These are phyloP conservation scores for Caenorhabditis panamensis DNA, from an alignment of 2,888 invertebrate species.

Conservation along the genomic window DNA sequence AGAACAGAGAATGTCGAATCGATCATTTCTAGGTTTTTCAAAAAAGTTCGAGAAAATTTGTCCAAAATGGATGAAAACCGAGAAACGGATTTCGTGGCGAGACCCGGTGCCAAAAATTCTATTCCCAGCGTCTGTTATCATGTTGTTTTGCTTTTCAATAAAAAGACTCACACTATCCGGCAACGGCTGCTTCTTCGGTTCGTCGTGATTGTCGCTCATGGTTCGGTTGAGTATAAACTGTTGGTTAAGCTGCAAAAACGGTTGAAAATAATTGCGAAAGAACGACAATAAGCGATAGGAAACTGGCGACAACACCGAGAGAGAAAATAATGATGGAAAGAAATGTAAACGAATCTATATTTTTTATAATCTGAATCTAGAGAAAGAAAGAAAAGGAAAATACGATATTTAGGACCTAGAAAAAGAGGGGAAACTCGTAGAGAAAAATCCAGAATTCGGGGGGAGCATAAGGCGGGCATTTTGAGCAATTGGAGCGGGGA, in stretches of 20 bases:
- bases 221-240: constrained; percentile 7
- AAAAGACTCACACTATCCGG: constrained; percentile 37
- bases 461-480: not conserved
- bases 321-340: not conserved
- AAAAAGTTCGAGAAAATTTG: too few species aligned
- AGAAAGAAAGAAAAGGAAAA: constrained; percentile 13
- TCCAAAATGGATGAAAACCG: too few species aligned
- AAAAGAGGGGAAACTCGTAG: constrained; percentile 14
- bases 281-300: not conserved
- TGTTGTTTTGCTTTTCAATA: too few species aligned
- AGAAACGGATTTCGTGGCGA: too few species aligned
- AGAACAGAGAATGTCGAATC: too few species aligned
- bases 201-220: constrained; percentile 26
- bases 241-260: not conserved
- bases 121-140: too few species aligned
- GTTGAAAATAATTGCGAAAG: not conserved
- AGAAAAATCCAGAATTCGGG: not conserved
- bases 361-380: not conserved
- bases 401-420: not conserved
- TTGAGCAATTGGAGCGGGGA: not conserved
- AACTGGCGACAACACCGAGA: not conserved
- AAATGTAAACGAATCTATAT: not conserved
- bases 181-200: constrained; percentile 27
- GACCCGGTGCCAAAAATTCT: too few species aligned
- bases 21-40: too few species aligned